Conservation (phyloP, 1,140 invertebrate genomes). For the Triops cancriformis region DNA sequence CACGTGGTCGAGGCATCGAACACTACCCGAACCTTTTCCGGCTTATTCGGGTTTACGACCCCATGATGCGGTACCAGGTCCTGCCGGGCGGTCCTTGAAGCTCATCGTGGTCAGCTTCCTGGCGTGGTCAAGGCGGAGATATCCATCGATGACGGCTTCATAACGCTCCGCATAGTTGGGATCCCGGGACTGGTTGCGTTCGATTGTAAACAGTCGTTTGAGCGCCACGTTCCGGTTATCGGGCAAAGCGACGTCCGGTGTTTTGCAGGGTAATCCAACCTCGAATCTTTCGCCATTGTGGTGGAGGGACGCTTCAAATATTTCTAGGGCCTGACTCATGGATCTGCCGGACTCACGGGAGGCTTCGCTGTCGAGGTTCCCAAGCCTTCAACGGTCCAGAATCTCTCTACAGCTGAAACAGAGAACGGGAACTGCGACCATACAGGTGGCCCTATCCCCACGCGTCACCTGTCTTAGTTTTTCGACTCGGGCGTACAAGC, state of each 20-base stretch:
- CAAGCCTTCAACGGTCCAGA: too few relatives aligned
- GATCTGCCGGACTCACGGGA: too few relatives aligned
- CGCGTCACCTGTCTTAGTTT: too few relatives aligned
- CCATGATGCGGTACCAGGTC: constrained; percentile 31
- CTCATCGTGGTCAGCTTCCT: background rate
- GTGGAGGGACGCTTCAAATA: background rate
- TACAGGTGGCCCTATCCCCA: too few relatives aligned
- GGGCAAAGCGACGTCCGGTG: constrained; percentile 21
- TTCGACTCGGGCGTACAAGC: too few relatives aligned
- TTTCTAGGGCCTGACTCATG: background rate
- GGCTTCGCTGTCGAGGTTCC: too few relatives aligned
- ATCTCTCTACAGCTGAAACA: too few relatives aligned
- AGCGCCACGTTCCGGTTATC: constrained; percentile 22
- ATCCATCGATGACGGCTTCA: background rate
- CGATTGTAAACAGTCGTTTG: constrained; percentile 17
- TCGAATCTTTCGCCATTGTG: constrained; percentile 26
- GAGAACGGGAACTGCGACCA: too few relatives aligned
- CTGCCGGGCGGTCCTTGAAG: background rate
- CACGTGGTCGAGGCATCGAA: too few relatives aligned
- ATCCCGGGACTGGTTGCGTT: constrained; percentile 25
- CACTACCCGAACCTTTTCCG: too few relatives aligned
- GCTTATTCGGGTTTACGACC: constrained; percentile 27
- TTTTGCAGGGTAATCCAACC: constrained; percentile 27
- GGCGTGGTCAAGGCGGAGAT: background rate
- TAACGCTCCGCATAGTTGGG: background rate